phyloP scores from a whole-genome alignment of 2,888 invertebrate genomes.

The Drosophila formosana region DNA sequence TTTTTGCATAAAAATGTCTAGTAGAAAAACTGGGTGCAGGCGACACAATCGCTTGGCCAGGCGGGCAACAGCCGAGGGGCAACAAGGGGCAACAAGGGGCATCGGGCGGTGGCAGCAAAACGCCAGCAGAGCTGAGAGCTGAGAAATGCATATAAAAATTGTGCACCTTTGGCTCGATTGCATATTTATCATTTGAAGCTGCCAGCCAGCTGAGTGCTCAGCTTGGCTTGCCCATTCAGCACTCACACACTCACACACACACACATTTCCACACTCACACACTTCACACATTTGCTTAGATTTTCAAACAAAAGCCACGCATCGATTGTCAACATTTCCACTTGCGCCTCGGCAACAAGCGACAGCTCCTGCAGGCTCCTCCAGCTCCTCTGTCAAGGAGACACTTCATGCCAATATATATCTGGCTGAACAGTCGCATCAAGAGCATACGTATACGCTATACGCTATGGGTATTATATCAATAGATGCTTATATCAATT shows the following conservation, averaged over 20 bases:
- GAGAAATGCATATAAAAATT: slow-evolving; percentile 72
- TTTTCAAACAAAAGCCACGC: slow-evolving; percentile 54
- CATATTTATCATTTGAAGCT: slow-evolving; percentile 71
- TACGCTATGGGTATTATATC: slow-evolving; percentile 8
- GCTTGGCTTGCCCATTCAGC: slow-evolving; percentile 14
- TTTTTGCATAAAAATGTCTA: slow-evolving; percentile 65
- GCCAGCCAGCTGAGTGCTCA: slow-evolving; percentile 43
- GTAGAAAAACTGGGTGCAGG: slow-evolving; percentile 36
- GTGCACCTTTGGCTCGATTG: slow-evolving; percentile 69
- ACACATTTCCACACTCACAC: slow-evolving; percentile 10
- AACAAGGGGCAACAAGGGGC: not conserved
- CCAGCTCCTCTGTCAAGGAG: not conserved
- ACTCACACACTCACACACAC: not conserved
- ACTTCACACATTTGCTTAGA: slow-evolving; percentile 33
- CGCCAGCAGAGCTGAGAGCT: slow-evolving; percentile 18
- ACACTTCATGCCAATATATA: slow-evolving; percentile 34
- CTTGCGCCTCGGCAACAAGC: slow-evolving; percentile 21
- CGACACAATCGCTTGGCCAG: slow-evolving; percentile 15
- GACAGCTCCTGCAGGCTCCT: slow-evolving; percentile 5
- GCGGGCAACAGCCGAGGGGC: slow-evolving; percentile 6
- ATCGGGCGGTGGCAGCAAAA: not conserved
- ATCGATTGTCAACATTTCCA: slow-evolving; percentile 63
- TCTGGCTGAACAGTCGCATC: slow-evolving; percentile 37
- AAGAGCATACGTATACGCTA: slow-evolving; percentile 14
- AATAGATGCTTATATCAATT: slow-evolving; percentile 46